Base-by-base conservation (phyloP, 2,888 invertebrate genomes). In the Scaptomyza polygonia region DNA sequence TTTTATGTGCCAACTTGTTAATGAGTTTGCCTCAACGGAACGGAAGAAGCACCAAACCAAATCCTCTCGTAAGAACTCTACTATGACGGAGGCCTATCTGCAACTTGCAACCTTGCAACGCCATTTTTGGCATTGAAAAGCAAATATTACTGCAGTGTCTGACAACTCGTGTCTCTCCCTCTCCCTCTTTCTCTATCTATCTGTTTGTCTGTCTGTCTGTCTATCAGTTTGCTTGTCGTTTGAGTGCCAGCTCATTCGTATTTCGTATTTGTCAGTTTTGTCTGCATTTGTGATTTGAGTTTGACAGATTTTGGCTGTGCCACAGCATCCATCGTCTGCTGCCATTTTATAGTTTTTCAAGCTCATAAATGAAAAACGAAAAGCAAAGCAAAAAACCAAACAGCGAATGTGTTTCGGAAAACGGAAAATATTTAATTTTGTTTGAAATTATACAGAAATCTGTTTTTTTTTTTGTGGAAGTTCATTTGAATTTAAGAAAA, bases 1-100 rank as follows among this genome's bases (percentile, higher is more conserved):
- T 69, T 82, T 79, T 73, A 74, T 85, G 83, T 77, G 86, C 86
- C 82, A 82, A 82, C 76, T 86, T 82, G 82, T 82, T 82, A 82
- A 82, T 86, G 82, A 82, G 82, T 82, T 82, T 82, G 81, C 68
- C 63, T 47, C 47, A 34, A 58, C 40, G 32, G 27, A 56, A 44
- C 43, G 58, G 45, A 5, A 16, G 14, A 11, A 11, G 44, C 9
- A 6, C 5, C 5, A 11, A 1, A n/a, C 14, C 16, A 18, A 47
- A 49, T 21, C n/a, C 21, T 8, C 34, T 8, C 34, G n/a, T 29
- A n/a, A 45, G 25, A 47, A 25, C 18, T 36, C 14, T 32, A 34
- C 14, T 32, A 34, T 16, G 56, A 21, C 52, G 39, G 9, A 53
- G 55, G 73, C 71, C 68, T 68, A 76, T 27, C 61, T 62, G 56